These are phyloP conservation scores for Tachycineta bicolor DNA, from an alignment of 2,113 vertebrate species.

Conservation along the genomic window DNA sequence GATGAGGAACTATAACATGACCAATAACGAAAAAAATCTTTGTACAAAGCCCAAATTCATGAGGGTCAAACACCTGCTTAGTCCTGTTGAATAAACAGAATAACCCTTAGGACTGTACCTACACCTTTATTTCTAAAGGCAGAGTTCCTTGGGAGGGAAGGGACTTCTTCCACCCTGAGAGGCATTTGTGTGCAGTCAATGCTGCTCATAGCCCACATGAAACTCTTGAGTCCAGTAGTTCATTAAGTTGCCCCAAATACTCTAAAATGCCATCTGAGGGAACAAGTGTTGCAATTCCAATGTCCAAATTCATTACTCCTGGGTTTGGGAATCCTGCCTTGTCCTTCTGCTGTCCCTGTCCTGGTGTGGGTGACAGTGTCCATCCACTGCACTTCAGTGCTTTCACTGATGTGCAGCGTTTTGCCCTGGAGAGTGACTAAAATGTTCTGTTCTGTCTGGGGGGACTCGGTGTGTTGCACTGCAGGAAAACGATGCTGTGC, in stretches of 20 bases:
- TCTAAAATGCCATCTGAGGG: not conserved
- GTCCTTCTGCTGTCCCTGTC: not conserved
- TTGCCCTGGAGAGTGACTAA: not conserved
- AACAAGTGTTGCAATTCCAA: not conserved
- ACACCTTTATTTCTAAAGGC: not conserved
- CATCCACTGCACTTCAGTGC: rapidly evolving
- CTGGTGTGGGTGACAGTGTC: not conserved
- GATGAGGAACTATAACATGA: not conserved
- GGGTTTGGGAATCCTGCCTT: not conserved
- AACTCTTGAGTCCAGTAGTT: not conserved
- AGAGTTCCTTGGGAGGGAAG: not conserved
- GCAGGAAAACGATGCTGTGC: not conserved
- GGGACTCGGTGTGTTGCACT: not conserved
- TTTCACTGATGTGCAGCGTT: rapidly evolving
- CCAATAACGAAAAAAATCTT: not conserved
- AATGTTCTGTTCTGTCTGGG: not conserved
- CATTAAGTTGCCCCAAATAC: not conserved
- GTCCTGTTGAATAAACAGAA: not conserved
- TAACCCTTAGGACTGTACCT: not conserved
- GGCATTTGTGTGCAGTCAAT: not conserved
- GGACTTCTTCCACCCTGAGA: not conserved
- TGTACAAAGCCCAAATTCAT: not conserved
- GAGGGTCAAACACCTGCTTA: not conserved
- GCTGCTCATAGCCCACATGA: not conserved
- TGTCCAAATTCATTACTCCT: not conserved